Conservation (phyloP, 2,113 vertebrate genomes). For the Panthera leo region DNA sequence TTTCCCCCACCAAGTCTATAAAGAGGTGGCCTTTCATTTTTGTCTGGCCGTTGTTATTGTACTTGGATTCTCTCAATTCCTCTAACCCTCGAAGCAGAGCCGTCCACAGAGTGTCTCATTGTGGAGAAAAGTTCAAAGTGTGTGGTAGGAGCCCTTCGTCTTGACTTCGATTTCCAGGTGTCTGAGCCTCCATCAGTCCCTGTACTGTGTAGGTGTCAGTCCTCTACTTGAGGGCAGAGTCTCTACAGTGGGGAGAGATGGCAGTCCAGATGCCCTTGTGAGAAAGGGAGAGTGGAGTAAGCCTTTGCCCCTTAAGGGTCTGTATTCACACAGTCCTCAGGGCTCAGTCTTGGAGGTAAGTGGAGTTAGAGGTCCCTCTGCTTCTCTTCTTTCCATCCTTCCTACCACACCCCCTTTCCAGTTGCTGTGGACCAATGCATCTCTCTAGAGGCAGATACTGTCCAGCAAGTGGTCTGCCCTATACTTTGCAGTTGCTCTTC, state of each 20-base stretch:
- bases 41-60: neutral
- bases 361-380: conserved; percentile 33
- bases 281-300: neutral
- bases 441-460: conserved; percentile 47
- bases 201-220: neutral
- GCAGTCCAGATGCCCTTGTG: conserved; percentile 35
- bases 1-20: neutral
- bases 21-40: conserved; percentile 47
- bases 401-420: neutral
- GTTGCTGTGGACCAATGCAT: conserved; percentile 69
- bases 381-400: conserved; percentile 24
- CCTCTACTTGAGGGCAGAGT: neutral
- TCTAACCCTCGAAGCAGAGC: conserved; percentile 14
- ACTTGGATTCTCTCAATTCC: conserved; percentile 17
- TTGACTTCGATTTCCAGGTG: neutral
- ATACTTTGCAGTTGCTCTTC: conserved; percentile 24
- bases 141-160: neutral
- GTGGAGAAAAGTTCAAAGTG: conserved; percentile 32
- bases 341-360: conserved; percentile 50
- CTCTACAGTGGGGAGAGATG: neutral
- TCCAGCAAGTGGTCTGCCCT: neutral
- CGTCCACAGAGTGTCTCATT: neutral
- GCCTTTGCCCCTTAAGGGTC: conserved; percentile 1
- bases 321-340: conserved; percentile 27
- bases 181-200: conserved; percentile 1